Evolutionary conservation across 2,888 invertebrate genomes (phyloP), one percentile per base, ranked within the genome.

Genomic region (Steinernema hermaphroditum): DNA sequence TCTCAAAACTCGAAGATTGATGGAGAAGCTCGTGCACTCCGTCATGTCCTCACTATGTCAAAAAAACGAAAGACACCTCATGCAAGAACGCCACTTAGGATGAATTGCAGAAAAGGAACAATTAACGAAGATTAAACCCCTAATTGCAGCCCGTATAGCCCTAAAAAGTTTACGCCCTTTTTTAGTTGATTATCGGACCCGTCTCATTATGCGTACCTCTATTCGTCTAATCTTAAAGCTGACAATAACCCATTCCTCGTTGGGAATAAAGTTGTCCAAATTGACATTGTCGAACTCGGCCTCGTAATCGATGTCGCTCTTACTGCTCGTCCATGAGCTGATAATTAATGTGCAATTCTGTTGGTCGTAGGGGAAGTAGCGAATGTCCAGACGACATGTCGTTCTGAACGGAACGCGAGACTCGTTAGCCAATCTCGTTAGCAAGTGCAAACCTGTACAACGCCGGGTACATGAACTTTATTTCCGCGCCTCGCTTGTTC

Each of bases 381-480:
- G 72, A 22, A 85, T 85, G 76, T 85, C 82, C 46, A 85, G 75
- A 69, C 82, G 77, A 75, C 85, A 85, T 72, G 83, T 84, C 6
- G 85, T 83, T 54, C 84, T 77, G 34, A 50, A 71, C 24, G 29
- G 27, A 46, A 24, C 27, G 50, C 2, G 16, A 14, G 2, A 27
- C 34, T 8, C 2, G 22, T 46, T 19, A 19, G 22, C 2, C 37
- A 29, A 22, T 37, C n/a, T n/a, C n/a, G n/a, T n/a, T n/a, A n/a
- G n/a, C n/a, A n/a, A n/a, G n/a, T n/a, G n/a, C n/a, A n/a, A n/a
- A 75, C 78, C 79, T 73, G 69, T 85, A 85, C 54, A 85, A 68
- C 22, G 85, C 84, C 1, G 85, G 85, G 72, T 85, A 85, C 85
- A 85, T 85, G 68, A 85, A 85, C 74, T 81, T 81, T 12, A 85